phyloP scores from a whole-genome alignment of 2,113 vertebrate species.

The Echinops telfairi region DNA sequence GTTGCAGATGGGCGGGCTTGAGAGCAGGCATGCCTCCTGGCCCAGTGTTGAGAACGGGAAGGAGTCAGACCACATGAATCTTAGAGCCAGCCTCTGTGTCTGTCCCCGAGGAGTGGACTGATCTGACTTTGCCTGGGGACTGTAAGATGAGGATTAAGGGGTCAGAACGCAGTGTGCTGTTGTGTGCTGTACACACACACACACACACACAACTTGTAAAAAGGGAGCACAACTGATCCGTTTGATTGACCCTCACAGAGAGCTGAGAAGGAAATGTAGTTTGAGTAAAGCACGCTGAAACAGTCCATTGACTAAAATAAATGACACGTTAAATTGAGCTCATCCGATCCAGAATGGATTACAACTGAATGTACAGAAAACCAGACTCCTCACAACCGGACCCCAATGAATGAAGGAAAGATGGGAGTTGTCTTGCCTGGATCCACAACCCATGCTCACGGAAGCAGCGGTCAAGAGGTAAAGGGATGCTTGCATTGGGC shows the following conservation, averaged over 20 bases:
- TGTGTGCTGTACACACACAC: rapidly evolving
- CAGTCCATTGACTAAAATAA: background rate
- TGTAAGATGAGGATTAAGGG: rapidly evolving
- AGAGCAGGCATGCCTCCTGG: background rate
- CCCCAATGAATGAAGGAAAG: no score
- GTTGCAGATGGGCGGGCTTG: background rate
- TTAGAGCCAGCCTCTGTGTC: background rate
- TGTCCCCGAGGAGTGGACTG: rapidly evolving
- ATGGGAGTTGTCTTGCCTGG: no score
- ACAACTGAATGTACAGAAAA: no score
- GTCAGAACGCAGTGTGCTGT: rapidly evolving
- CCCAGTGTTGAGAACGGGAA: background rate
- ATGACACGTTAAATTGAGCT: background rate
- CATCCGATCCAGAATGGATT: background rate
- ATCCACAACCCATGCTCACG: no score
- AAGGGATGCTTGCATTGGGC: no score
- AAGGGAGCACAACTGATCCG: background rate
- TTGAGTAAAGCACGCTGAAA: background rate
- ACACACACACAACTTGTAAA: background rate
- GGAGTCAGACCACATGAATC: background rate
- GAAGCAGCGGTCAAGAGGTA: no score
- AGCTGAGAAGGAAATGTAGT: conserved; percentile 20
- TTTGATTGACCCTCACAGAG: background rate
- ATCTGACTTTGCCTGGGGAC: rapidly evolving
- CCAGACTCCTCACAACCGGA: no score